Percentiles rank a stretch among this genome's conserved stretches.
These are phyloP conservation scores for Torymus texanus DNA, from an alignment of 2,888 invertebrate genomes.

Conservation along the genomic window DNA sequence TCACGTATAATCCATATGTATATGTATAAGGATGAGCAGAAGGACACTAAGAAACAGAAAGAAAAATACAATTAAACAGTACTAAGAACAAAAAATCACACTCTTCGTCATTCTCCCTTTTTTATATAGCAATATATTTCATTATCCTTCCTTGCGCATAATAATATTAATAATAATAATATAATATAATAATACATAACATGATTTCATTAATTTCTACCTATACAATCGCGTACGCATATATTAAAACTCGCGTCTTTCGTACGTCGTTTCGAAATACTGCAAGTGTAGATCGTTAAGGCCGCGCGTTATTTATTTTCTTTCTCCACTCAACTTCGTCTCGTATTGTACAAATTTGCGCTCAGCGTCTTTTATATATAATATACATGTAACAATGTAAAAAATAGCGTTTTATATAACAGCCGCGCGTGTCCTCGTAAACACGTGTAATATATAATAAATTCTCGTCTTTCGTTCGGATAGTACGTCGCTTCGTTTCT, in stretches of 20 bases:
- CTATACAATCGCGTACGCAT: conserved; percentile 56
- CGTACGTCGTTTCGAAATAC: conserved; percentile 54
- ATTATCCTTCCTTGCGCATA: conserved; percentile 23
- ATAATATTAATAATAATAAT: conserved; percentile 38
- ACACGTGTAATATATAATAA: too few relatives aligned
- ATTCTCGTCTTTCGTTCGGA: too few relatives aligned
- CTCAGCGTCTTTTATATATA: conserved; percentile 49
- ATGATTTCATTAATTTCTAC: conserved; percentile 35
- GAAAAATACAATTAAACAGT: conserved; percentile 37
- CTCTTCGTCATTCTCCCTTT: conserved; percentile 30
- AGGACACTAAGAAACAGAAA: conserved; percentile 26
- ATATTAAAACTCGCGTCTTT: conserved; percentile 58
- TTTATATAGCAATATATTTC: conserved; percentile 32
- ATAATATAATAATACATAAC: conserved; percentile 35
- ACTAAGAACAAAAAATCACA: conserved; percentile 41
- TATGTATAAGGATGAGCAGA: conserved; percentile 38
- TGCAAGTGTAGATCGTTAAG: conserved; percentile 41
- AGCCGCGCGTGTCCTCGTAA: too few relatives aligned
- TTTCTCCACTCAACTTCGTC: background rate
- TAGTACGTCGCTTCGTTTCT: background rate
- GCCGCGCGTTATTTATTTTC: conserved; percentile 10
- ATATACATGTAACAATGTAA: conserved; percentile 38
- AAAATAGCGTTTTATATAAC: conserved; percentile 32
- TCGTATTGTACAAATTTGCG: conserved; percentile 48
- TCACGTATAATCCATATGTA: conserved; percentile 38